Evolutionary conservation across 1,140 invertebrate genomes (phyloP).

Genomic region (Drosophila ananassae): DNA sequence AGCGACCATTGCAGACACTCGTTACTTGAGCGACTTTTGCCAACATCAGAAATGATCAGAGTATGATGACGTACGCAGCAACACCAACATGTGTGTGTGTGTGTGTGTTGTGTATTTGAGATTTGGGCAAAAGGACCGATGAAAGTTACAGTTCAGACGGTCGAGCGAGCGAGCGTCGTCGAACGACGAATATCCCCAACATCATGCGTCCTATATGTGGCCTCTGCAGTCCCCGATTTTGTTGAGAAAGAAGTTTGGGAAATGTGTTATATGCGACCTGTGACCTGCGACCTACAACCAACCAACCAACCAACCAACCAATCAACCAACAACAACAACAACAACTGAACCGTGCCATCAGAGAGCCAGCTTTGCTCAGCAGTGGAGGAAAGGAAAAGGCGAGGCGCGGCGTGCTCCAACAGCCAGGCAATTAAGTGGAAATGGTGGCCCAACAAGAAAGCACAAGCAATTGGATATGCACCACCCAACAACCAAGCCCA

Average conservation of each 20-base stretch:
- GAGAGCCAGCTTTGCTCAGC: conserved; percentile 39
- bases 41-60: conserved; percentile 33
- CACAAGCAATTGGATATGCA: conserved; percentile 42
- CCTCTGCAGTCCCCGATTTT: conserved; percentile 73
- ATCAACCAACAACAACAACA: conserved; percentile 32
- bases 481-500: conserved; percentile 18
- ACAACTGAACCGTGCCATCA: conserved; percentile 40
- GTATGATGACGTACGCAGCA: conserved; percentile 11
- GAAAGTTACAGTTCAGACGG: conserved; percentile 48
- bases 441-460: conserved; percentile 28
- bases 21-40: conserved; percentile 75
- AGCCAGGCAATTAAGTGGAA: conserved; percentile 22
- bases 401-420: conserved; percentile 32
- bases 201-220: conserved; percentile 82
- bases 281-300: conserved; percentile 15
- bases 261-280: conserved; percentile 18
- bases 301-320: conserved; percentile 26
- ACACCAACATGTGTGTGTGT: not conserved
- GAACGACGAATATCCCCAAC: conserved; percentile 74
- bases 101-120: conserved; percentile 14
- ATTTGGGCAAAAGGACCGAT: conserved; percentile 58
- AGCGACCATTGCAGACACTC: conserved; percentile 67
- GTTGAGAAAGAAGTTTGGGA: conserved; percentile 63
- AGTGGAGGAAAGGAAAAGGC: conserved; percentile 31
- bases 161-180: conserved; percentile 49